phyloP scores from a whole-genome alignment of 2,888 invertebrate genomes.

The Epistrophe grossulariae region DNA sequence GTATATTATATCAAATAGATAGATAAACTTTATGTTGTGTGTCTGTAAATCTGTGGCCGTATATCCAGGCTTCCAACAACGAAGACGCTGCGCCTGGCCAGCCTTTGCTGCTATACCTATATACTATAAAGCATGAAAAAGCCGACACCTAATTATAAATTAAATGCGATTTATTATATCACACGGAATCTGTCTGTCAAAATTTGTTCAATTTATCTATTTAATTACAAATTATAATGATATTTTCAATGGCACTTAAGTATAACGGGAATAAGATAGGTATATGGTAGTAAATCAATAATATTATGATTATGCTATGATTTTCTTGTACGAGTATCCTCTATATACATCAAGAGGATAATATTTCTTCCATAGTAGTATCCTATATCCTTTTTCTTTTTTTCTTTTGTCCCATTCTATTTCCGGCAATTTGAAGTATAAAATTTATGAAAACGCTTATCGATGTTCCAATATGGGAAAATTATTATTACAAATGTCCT shows the following conservation, averaged over 20 bases:
- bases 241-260: conserved; percentile 14
- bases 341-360: neutral
- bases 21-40: conserved; percentile 33
- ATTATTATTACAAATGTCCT: conserved; percentile 61
- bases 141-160: conserved; percentile 63
- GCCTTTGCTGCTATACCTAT: neutral
- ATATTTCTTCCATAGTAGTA: neutral
- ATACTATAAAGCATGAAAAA: conserved; percentile 7
- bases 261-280: neutral
- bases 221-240: conserved; percentile 41
- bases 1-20: neutral
- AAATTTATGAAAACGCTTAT: conserved; percentile 66
- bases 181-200: conserved; percentile 66
- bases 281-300: conserved; percentile 13
- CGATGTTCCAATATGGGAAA: conserved; percentile 53
- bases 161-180: conserved; percentile 67
- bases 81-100: neutral
- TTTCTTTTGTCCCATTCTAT: conserved; percentile 50
- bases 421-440: conserved; percentile 43
- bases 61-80: neutral
- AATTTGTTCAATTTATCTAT: conserved; percentile 66
- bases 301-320: conserved; percentile 10
- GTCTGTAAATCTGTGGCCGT: conserved; percentile 14
- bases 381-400: conserved; percentile 18
- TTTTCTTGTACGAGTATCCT: neutral